Base-by-base conservation (phyloP, 2,113 vertebrate genomes). In the Acrocephalus arundinaceus region DNA sequence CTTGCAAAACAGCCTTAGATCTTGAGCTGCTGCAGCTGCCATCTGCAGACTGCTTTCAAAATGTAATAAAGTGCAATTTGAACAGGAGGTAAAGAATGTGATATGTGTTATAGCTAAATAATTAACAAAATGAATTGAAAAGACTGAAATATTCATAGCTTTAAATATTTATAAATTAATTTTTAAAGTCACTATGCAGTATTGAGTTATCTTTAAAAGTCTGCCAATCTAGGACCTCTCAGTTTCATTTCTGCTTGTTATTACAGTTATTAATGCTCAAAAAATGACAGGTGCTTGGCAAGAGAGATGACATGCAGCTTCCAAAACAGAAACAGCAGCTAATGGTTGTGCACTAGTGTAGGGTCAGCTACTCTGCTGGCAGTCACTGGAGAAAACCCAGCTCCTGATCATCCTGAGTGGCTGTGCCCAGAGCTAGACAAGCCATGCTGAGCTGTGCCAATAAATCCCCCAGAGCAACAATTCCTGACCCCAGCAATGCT, bases 91-190 rank as follows among this genome's bases (percentile, higher is more conserved):
- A 91, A 84, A 48, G 62, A 65, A 70, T 6, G 24, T 30, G 39
- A 52, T 73, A 52, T 39, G 57, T 80, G 27, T 94, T 93, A 77
- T 25, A 84, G 78, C 52, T 93, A 90, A 95, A 97, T 94, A 86
- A 95, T 95, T 95, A 93, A 96, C 89, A 54, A 51, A 97, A 95
- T 37, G n/a, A 94, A 91, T 89, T 87, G 18, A 85, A 77, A 86
- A 51, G 46, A 49, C 43, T 89, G 73, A 94, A 96, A 94, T 88
- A 95, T 70, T 94, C 54, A 94, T 76, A 52, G 55, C 15, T 91
- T 96, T 82, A 96, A 96, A 96, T 85, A 97, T 94, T 97, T 95
- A 96, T 96, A 90, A 89, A 94, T 93, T 89, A 92, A 88, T 83
- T 90, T 78, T 46, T 66, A 76, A 94, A 94, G 73, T 85, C 79